These are phyloP conservation scores for Sebastes vulpes DNA, from an alignment of 2,797 vertebrate species.

Conservation along the genomic window DNA sequence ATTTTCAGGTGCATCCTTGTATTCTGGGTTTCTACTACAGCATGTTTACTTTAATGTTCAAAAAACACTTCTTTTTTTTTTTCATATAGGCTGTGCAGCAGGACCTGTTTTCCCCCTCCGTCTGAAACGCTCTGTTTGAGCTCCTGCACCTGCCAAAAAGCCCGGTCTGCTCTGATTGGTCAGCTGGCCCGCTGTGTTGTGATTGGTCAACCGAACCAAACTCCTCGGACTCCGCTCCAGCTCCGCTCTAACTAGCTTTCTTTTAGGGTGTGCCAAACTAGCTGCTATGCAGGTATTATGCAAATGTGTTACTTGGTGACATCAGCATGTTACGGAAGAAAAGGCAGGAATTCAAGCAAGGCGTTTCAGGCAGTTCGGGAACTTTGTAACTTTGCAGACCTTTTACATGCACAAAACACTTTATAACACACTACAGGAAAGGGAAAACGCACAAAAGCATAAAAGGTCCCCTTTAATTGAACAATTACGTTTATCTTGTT, in stretches of 20 bases:
- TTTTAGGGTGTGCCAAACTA: not conserved
- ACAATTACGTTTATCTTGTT: not conserved
- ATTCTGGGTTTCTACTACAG: not conserved
- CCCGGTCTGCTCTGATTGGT: not conserved
- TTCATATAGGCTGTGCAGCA: not conserved
- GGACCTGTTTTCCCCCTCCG: too few species aligned
- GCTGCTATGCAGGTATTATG: too few species aligned
- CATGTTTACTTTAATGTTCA: not conserved
- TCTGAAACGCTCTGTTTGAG: too few species aligned
- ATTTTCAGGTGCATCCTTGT: not conserved
- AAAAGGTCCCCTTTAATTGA: not conserved
- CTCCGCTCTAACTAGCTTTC: not conserved
- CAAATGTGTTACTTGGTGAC: too few species aligned
- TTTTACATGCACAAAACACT: not conserved
- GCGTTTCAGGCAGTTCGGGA: too few species aligned
- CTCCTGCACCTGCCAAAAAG: too few species aligned
- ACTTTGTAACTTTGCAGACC: not conserved
- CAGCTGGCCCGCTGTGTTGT: not conserved
- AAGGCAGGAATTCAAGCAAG: not conserved
- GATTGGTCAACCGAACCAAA: not conserved
- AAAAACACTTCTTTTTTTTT: not conserved
- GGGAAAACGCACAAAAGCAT: not conserved
- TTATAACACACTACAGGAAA: not conserved
- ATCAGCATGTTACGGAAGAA: too few species aligned
- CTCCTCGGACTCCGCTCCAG: not conserved